These are phyloP conservation scores for Rhincodon typus DNA, from an alignment of 2,797 vertebrate genomes.

Conservation along the genomic window DNA sequence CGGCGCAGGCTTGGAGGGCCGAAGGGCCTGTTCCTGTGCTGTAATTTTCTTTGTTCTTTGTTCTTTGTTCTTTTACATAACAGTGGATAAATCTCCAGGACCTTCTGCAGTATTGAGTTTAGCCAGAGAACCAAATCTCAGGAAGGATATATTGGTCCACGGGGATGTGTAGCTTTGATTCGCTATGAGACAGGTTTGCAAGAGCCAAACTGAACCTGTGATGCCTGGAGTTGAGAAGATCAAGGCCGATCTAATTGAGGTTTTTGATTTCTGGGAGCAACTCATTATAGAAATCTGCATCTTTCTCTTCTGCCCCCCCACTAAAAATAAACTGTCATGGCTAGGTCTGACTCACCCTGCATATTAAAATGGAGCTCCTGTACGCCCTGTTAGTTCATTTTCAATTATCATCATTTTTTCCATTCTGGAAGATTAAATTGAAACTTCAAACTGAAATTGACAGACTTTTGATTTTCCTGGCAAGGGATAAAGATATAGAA, in stretches of 20 bases:
- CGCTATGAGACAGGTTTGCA: neutral
- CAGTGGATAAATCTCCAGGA: too few species aligned
- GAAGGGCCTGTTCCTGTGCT: too few species aligned
- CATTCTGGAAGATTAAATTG: neutral
- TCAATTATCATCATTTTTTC: too few species aligned
- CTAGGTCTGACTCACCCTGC: too few species aligned
- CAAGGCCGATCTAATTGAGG: neutral
- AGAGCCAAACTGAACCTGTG: too few species aligned
- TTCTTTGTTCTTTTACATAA: neutral
- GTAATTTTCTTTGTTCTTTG: too few species aligned
- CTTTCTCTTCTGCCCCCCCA: too few species aligned
- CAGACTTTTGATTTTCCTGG: neutral
- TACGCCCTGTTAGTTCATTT: too few species aligned
- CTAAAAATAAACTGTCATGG: neutral
- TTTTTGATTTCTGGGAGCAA: neutral
- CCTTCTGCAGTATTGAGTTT: neutral
- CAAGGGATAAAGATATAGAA: neutral
- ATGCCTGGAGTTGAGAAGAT: too few species aligned
- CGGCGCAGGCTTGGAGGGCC: too few species aligned
- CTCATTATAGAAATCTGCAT: neutral
- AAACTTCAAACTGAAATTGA: neutral
- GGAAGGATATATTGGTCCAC: neutral
- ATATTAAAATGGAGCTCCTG: too few species aligned
- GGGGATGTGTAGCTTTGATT: neutral
- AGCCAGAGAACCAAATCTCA: neutral